phyloP scores from a whole-genome alignment of 2,888 invertebrate genomes.

The Helleia helle region DNA sequence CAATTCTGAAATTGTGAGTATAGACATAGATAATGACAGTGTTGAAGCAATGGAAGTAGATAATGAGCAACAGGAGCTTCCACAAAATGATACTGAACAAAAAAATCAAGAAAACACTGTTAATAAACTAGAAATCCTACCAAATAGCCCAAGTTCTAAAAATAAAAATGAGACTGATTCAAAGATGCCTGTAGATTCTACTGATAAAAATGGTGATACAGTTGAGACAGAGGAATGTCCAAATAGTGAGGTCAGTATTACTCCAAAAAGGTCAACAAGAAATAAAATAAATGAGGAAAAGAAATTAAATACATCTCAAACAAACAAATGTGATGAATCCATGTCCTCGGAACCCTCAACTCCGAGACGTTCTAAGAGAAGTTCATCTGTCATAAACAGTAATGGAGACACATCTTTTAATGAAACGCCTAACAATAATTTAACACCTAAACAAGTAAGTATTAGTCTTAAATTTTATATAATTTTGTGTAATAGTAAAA shows the following conservation, averaged over 20 bases:
- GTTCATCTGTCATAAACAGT: conserved; percentile 35
- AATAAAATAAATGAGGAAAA: conserved; percentile 37
- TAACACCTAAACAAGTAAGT: conserved; percentile 58
- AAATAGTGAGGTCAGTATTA: conserved; percentile 12
- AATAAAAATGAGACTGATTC: neutral
- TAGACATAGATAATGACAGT: conserved; percentile 14
- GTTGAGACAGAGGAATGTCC: conserved; percentile 15
- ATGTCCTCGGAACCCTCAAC: conserved; percentile 33
- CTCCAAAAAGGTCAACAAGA: conserved; percentile 36
- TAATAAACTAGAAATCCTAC: conserved; percentile 15
- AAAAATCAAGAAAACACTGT: conserved; percentile 1
- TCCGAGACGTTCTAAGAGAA: conserved; percentile 38
- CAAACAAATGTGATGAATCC: conserved; percentile 37
- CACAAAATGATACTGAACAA: neutral
- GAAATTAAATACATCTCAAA: conserved; percentile 30
- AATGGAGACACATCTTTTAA: conserved; percentile 39
- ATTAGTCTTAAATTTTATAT: neutral
- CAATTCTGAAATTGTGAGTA: conserved; percentile 9
- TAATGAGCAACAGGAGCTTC: conserved; percentile 18
- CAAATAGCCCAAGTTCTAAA: conserved; percentile 8
- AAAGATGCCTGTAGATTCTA: neutral
- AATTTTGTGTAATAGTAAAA: neutral
- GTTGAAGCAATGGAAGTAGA: conserved; percentile 22
- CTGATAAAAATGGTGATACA: conserved; percentile 11
- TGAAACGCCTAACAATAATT: conserved; percentile 38